Percentiles rank a stretch among this genome's conserved stretches.
These are phyloP conservation scores for Sceloporus undulatus DNA, from an alignment of 2,113 vertebrate species.

Conservation along the genomic window DNA sequence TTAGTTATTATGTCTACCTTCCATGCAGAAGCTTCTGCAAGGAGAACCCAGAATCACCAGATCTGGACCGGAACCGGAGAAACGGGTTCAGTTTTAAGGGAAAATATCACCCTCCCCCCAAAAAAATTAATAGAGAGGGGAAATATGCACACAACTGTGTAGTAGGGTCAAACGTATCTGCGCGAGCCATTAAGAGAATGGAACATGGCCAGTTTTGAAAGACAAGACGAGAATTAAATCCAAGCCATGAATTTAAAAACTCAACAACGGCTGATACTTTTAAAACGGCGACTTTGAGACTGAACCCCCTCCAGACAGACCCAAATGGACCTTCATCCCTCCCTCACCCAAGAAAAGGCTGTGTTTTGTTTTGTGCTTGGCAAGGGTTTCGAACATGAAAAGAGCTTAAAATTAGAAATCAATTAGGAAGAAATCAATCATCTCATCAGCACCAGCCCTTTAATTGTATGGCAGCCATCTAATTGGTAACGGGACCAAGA, in stretches of 20 bases:
- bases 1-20: background rate
- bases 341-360: background rate
- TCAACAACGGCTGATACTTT: background rate
- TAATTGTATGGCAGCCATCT: constrained; percentile 35
- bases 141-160: fast-evolving
- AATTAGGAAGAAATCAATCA: constrained; percentile 65
- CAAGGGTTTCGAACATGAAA: constrained; percentile 48
- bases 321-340: constrained; percentile 15
- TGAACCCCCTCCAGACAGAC: constrained; percentile 29
- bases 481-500: constrained; percentile 58
- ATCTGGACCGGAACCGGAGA: background rate
- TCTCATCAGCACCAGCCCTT: constrained; percentile 49
- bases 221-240: constrained; percentile 57
- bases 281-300: background rate
- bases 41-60: fast-evolving
- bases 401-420: constrained; percentile 67
- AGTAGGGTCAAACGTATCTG: fast-evolving
- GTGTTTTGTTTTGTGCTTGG: background rate
- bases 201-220: background rate
- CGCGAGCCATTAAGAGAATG: background rate
- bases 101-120: background rate
- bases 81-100: fast-evolving
- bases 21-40: fast-evolving
- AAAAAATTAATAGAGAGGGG: background rate
- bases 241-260: background rate